A percentile compares a stretch with the other conserved stretches of the same genome.
phyloP scores from a whole-genome alignment of 2,888 invertebrate genomes.

The Phaedon cochleariae region DNA sequence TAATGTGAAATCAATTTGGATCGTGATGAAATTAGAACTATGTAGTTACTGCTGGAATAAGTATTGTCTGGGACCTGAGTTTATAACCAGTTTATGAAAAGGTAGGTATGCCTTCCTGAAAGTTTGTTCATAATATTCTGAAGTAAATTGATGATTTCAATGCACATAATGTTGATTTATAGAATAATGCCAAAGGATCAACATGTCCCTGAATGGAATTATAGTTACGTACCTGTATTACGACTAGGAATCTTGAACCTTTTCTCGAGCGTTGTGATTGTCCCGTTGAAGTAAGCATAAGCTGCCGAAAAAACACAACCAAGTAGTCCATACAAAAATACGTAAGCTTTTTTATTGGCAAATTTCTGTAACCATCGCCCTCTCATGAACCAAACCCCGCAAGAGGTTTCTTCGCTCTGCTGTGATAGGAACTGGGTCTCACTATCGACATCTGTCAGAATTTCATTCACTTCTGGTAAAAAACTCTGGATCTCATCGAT shows the following conservation, averaged over 20 bases:
- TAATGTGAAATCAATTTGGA: too few relatives aligned
- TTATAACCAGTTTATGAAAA: too few relatives aligned
- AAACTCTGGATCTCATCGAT: not conserved
- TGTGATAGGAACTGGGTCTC: slow-evolving; percentile 23
- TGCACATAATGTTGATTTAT: too few relatives aligned
- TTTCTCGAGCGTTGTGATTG: slow-evolving; percentile 77
- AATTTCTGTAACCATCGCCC: slow-evolving; percentile 69
- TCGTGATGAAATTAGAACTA: too few relatives aligned
- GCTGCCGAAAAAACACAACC: slow-evolving; percentile 75
- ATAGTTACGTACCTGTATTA: slow-evolving; percentile 69
- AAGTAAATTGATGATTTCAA: too few relatives aligned
- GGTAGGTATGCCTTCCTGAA: too few relatives aligned
- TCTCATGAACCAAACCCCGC: slow-evolving; percentile 70
- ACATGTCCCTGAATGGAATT: too few relatives aligned
- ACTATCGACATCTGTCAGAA: slow-evolving; percentile 20
- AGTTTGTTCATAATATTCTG: too few relatives aligned
- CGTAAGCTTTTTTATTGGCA: slow-evolving; percentile 68
- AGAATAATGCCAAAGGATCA: too few relatives aligned
- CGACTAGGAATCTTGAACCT: slow-evolving; percentile 77
- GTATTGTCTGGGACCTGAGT: too few relatives aligned
- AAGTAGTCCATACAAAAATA: slow-evolving; percentile 72
- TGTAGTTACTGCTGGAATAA: too few relatives aligned
- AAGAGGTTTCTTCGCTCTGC: slow-evolving; percentile 70
- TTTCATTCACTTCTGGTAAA: slow-evolving; percentile 23
- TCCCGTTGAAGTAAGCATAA: slow-evolving; percentile 77